Percentiles rank a stretch among this genome's conserved stretches.
These are phyloP conservation scores for Cheilosia variabilis DNA, from an alignment of 2,888 invertebrate genomes.

Conservation along the genomic window DNA sequence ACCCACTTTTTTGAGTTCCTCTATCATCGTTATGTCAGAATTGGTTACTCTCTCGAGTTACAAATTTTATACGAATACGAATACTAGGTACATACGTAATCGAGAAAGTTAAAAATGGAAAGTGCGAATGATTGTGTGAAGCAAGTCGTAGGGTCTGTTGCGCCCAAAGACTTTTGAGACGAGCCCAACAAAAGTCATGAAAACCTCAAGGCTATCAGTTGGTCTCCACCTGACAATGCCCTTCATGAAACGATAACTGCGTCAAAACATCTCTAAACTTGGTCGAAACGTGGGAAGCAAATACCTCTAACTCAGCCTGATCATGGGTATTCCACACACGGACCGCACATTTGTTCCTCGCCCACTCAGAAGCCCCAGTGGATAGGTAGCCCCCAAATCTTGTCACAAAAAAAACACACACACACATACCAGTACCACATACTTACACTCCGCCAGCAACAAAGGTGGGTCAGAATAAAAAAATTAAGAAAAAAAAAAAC, in stretches of 20 bases:
- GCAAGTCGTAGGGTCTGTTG: too few species aligned
- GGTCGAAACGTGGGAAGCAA: slow-evolving; percentile 40
- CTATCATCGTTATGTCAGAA: too few species aligned
- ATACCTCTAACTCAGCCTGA: background rate
- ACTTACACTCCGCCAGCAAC: background rate
- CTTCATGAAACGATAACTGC: background rate
- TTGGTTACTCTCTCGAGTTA: too few species aligned
- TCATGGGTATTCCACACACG: background rate
- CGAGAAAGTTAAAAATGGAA: too few species aligned
- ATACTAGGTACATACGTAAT: too few species aligned
- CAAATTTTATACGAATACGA: too few species aligned
- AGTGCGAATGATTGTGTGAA: too few species aligned
- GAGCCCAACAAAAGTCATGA: background rate
- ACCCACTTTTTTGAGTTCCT: too few species aligned
- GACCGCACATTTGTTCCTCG: background rate
- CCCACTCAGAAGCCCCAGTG: background rate
- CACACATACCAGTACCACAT: background rate
- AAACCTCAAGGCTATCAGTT: background rate
- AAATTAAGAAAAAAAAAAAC: background rate
- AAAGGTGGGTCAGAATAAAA: slow-evolving; percentile 17
- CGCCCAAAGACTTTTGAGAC: background rate
- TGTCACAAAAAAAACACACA: slow-evolving; percentile 19
- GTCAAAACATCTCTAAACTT: background rate
- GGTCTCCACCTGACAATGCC: background rate
- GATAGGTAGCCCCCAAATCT: slow-evolving; percentile 3